These are phyloP conservation scores for Pelagia noctiluca DNA, from an alignment of 30 jellyfish, hydroid and myxozoan genomes.

Conservation along the genomic window DNA sequence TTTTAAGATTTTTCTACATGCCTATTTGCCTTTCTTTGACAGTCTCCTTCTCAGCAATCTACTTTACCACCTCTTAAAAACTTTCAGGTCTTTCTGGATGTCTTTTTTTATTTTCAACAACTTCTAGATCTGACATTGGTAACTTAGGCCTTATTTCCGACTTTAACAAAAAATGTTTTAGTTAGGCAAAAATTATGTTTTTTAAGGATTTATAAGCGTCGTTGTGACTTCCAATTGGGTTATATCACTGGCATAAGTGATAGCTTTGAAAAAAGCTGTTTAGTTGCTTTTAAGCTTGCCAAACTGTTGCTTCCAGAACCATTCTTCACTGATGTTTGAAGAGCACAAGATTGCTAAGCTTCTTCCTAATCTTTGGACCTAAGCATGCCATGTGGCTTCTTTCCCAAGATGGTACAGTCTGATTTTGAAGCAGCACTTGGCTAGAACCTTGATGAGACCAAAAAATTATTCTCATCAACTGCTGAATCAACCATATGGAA, in stretches of 20 bases:
- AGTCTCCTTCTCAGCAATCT: too few species aligned
- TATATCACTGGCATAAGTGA: not conserved
- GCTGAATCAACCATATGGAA: constrained; percentile 41
- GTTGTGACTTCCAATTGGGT: too few species aligned
- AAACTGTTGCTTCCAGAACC: not conserved
- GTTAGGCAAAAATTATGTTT: too few species aligned
- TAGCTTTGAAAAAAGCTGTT: not conserved
- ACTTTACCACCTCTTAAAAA: too few species aligned
- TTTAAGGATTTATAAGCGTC: too few species aligned
- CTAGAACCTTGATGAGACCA: constrained; percentile 25
- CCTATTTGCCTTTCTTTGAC: too few species aligned
- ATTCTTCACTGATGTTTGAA: constrained; percentile 60
- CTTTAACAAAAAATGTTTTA: too few species aligned
- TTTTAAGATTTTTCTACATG: too few species aligned
- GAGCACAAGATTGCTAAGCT: constrained; percentile 54
- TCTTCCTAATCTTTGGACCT: constrained; percentile 44
- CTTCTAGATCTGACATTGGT: too few species aligned
- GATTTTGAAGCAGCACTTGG: constrained; percentile 69
- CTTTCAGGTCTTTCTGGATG: too few species aligned
- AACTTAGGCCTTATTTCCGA: too few species aligned
- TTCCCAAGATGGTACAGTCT: constrained; percentile 66
- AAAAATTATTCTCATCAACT: constrained; percentile 55
- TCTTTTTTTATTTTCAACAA: too few species aligned
- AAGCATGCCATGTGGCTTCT: constrained; percentile 20
- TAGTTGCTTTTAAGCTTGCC: not conserved